Conservation (phyloP, 2,113 vertebrate genomes). For the Lathamus discolor region DNA sequence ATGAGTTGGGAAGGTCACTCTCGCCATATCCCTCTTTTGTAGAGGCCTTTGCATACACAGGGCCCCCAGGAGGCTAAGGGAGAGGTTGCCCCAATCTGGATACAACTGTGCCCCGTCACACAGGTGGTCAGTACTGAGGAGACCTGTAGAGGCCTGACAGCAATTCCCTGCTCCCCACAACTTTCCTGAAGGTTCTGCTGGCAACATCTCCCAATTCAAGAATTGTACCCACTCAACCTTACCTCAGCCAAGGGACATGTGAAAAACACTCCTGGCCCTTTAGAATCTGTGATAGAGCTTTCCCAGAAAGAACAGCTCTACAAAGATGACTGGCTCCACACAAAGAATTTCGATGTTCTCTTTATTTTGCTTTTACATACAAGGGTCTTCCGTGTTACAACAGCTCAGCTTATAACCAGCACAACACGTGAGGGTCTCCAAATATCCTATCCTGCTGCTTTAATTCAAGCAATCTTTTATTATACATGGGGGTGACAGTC, state of each 20-base stretch:
- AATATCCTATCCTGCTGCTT: rapidly evolving
- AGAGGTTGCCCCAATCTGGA: neutral
- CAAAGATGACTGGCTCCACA: neutral
- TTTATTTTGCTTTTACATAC: neutral
- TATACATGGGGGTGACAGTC: neutral
- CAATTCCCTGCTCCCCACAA: rapidly evolving
- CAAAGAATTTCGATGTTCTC: rapidly evolving
- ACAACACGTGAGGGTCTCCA: neutral
- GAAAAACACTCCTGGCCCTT: rapidly evolving
- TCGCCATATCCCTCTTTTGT: neutral
- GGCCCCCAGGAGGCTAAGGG: rapidly evolving
- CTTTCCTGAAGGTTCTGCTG: rapidly evolving
- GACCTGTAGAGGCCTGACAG: rapidly evolving
- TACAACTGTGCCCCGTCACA: rapidly evolving
- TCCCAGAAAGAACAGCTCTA: neutral
- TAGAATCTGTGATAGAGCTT: neutral
- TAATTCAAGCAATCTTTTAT: neutral
- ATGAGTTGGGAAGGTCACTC: neutral
- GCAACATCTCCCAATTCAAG: neutral
- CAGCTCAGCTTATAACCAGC: rapidly evolving
- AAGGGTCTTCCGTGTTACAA: rapidly evolving
- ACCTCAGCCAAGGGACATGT: neutral
- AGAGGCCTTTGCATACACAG: neutral
- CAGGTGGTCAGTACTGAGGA: neutral
- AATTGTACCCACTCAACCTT: rapidly evolving